Evolutionary conservation across 2,797 vertebrate genomes (phyloP).

Genomic region (Onychomys arenicola): DNA sequence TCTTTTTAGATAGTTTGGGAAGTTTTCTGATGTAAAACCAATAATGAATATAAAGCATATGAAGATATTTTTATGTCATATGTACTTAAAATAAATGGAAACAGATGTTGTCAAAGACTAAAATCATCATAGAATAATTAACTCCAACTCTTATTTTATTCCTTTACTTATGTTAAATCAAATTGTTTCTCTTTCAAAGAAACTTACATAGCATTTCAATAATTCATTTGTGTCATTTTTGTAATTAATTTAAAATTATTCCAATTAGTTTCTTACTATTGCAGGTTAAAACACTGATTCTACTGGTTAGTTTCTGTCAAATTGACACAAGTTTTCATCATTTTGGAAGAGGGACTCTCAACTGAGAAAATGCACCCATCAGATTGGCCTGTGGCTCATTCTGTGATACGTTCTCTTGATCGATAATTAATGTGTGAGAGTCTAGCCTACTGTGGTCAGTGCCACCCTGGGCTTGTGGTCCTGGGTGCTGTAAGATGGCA

Average conservation of each 20-base stretch:
- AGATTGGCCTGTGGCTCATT: not conserved
- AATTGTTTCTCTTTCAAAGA: constrained; percentile 34
- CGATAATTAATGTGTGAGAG: not conserved
- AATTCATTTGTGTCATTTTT: constrained; percentile 74
- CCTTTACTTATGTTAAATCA: constrained; percentile 73
- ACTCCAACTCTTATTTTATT: constrained; percentile 76
- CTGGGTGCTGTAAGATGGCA: not conserved
- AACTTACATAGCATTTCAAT: constrained; percentile 67
- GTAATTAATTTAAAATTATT: constrained; percentile 64
- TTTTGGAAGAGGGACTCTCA: not conserved
- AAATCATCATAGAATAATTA: constrained; percentile 75
- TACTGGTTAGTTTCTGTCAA: not conserved
- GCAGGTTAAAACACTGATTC: not conserved
- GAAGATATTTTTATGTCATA: constrained; percentile 23
- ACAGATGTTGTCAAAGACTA: constrained; percentile 26
- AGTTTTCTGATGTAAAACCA: constrained; percentile 36
- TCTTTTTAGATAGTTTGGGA: not conserved
- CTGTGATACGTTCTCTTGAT: not conserved
- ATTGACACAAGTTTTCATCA: not conserved
- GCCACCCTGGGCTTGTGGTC: not conserved
- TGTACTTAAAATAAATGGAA: not conserved
- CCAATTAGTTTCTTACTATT: not conserved
- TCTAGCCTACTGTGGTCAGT: not conserved
- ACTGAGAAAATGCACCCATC: not conserved
- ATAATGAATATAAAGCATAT: constrained; percentile 18